Percentiles rank a stretch among this genome's conserved stretches.
These are phyloP conservation scores for Lepidothrix coronata DNA, from an alignment of 2,113 vertebrate genomes.

Conservation along the genomic window DNA sequence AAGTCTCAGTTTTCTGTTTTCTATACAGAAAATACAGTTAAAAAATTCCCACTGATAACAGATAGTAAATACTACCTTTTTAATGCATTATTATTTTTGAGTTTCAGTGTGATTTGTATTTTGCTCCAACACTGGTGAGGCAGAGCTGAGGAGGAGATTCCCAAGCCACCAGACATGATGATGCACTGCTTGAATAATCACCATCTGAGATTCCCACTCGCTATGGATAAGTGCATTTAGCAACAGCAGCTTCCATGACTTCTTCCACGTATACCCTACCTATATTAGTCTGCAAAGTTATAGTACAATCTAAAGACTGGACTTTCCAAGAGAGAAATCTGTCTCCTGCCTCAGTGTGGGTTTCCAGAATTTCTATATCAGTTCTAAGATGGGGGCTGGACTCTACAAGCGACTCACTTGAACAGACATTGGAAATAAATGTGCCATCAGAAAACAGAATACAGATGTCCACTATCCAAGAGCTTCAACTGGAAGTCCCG, in stretches of 20 bases:
- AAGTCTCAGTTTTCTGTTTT: not conserved
- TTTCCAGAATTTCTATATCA: not conserved
- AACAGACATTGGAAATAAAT: not conserved
- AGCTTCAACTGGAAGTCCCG: not conserved
- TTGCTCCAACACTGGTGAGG: not conserved
- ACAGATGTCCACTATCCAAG: not conserved
- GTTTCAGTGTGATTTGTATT: not conserved
- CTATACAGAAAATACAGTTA: not conserved
- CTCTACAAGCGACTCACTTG: not conserved
- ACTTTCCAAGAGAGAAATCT: not conserved
- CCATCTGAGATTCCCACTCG: not conserved
- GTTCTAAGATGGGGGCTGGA: not conserved
- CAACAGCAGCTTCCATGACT: not conserved
- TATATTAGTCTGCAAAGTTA: not conserved
- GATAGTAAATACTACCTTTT: not conserved
- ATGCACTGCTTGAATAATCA: not conserved
- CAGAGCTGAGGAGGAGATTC: not conserved
- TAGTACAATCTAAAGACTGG: not conserved
- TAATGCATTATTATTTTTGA: not conserved
- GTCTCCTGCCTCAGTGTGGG: not conserved
- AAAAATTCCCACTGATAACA: not conserved
- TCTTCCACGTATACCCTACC: not conserved
- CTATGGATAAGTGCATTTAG: not conserved
- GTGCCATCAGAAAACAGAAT: not conserved
- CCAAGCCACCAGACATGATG: not conserved